Percentiles rank a stretch among this genome's conserved stretches.
Conservation (phyloP, 2,113 vertebrate genomes). For the Nerophis ophidion region DNA sequence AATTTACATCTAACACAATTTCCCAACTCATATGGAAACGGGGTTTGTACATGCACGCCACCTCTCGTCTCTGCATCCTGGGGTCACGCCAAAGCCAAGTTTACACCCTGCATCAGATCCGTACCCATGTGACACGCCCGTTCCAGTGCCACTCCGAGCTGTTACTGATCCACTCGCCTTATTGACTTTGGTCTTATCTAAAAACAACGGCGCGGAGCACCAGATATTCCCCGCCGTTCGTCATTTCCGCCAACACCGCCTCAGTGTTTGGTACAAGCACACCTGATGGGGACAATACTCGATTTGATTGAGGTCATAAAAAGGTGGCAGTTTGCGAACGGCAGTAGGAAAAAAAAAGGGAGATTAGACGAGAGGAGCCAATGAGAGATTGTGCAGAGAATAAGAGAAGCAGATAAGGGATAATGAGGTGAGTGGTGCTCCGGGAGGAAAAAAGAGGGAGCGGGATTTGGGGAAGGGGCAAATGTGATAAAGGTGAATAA, state of each 20-base stretch:
- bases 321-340: conserved; percentile 27
- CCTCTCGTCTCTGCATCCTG: no score
- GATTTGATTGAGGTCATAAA: conserved; percentile 30
- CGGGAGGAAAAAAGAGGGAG: conserved; percentile 19
- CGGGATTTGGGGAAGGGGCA: conserved; percentile 33
- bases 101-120: no score
- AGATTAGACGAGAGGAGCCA: conserved; percentile 30
- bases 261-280: not conserved
- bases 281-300: conserved; percentile 15
- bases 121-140: not conserved
- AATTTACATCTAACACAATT: no score
- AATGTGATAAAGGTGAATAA: conserved; percentile 40
- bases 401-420: conserved; percentile 53
- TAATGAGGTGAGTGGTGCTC: conserved; percentile 49
- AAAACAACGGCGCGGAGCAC: conserved; percentile 37
- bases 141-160: conserved; percentile 37
- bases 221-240: conserved; percentile 22
- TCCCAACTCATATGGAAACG: no score
- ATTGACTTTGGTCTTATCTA: conserved; percentile 15
- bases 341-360: conserved; percentile 29
- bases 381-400: conserved; percentile 42
- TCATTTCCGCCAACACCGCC: conserved; percentile 9
- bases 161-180: conserved; percentile 34
- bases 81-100: no score
- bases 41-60: no score